Conservation (phyloP, 2,888 invertebrate species). For the Drosophila emarginata region DNA sequence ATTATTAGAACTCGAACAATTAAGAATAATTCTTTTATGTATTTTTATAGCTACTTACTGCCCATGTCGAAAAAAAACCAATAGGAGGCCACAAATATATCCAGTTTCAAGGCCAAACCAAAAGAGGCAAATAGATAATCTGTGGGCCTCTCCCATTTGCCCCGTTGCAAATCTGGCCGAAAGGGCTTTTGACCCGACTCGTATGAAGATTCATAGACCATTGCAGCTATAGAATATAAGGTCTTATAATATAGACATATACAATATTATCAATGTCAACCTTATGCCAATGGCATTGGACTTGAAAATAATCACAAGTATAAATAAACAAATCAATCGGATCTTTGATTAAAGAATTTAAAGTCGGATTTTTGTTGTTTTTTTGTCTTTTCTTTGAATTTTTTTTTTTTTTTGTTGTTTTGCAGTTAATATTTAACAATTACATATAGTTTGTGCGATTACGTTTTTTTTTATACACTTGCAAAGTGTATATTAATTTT, state of each 20-base stretch:
- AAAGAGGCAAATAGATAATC: slow-evolving; percentile 91
- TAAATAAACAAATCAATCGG: background rate
- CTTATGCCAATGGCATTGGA: slow-evolving; percentile 18
- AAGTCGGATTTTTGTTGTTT: background rate
- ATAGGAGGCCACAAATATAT: slow-evolving; percentile 88
- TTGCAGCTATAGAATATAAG: slow-evolving; percentile 12
- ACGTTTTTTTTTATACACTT: slow-evolving; percentile 3
- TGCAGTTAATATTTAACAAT: slow-evolving; percentile 37
- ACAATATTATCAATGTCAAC: slow-evolving; percentile 1
- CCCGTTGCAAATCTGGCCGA: slow-evolving; percentile 82
- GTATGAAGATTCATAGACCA: slow-evolving; percentile 79
- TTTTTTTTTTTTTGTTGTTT: background rate
- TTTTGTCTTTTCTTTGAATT: background rate
- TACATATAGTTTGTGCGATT: slow-evolving; percentile 20
- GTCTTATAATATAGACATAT: background rate
- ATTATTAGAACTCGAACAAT: too few relatives aligned
- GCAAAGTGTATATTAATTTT: too few relatives aligned
- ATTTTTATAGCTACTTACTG: slow-evolving; percentile 64
- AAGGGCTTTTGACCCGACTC: slow-evolving; percentile 78
- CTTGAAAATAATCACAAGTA: slow-evolving; percentile 8
- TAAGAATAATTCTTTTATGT: background rate
- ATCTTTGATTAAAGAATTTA: background rate
- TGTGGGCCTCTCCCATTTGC: slow-evolving; percentile 88
- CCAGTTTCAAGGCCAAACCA: slow-evolving; percentile 91
- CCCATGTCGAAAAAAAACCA: slow-evolving; percentile 66